Conservation (phyloP, 92 coral and sea anemone genomes). For the Muricea muricata region DNA sequence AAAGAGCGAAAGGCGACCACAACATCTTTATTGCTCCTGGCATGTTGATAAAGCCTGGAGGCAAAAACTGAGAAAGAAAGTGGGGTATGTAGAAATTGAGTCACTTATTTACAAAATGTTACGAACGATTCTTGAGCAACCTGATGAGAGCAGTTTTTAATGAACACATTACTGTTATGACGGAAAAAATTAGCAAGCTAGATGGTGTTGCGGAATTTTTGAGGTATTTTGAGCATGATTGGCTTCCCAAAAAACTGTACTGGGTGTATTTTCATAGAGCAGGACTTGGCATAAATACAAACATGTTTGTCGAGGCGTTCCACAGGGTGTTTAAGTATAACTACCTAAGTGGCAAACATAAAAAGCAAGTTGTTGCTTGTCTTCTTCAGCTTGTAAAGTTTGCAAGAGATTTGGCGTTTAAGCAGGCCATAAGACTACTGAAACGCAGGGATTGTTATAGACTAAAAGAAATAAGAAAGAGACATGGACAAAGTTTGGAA, state of each 20-base stretch:
- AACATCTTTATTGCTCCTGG: slow-evolving; percentile 11
- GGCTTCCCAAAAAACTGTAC: slow-evolving; percentile 46
- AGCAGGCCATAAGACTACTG: slow-evolving; percentile 47
- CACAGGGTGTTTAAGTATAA: slow-evolving; percentile 38
- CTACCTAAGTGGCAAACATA: slow-evolving; percentile 51
- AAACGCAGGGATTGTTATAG: slow-evolving; percentile 40
- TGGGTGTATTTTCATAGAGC: slow-evolving; percentile 57
- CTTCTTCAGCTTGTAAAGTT: slow-evolving; percentile 49
- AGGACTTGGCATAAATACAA: slow-evolving; percentile 53
- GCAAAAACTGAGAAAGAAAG: slow-evolving; percentile 28
- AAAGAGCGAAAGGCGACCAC: slow-evolving; percentile 26
- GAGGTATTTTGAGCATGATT: slow-evolving; percentile 57
- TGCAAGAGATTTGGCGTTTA: slow-evolving; percentile 34
- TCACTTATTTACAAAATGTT: slow-evolving; percentile 65
- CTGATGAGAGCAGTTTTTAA: slow-evolving; percentile 43
- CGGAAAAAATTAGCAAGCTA: slow-evolving; percentile 12
- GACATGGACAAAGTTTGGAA: slow-evolving; percentile 45
- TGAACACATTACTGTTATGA: slow-evolving; percentile 11
- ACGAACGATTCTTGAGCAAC: slow-evolving; percentile 53
- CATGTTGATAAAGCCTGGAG: slow-evolving; percentile 41
- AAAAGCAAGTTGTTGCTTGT: slow-evolving; percentile 59
- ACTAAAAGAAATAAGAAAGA: slow-evolving; percentile 27
- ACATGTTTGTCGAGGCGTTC: slow-evolving; percentile 65
- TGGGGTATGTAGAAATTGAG: slow-evolving; percentile 43
- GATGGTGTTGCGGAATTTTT: slow-evolving; percentile 8